Evolutionary conservation across 2,113 vertebrate genomes (phyloP).

Genomic region (Shinisaurus crocodilurus): DNA sequence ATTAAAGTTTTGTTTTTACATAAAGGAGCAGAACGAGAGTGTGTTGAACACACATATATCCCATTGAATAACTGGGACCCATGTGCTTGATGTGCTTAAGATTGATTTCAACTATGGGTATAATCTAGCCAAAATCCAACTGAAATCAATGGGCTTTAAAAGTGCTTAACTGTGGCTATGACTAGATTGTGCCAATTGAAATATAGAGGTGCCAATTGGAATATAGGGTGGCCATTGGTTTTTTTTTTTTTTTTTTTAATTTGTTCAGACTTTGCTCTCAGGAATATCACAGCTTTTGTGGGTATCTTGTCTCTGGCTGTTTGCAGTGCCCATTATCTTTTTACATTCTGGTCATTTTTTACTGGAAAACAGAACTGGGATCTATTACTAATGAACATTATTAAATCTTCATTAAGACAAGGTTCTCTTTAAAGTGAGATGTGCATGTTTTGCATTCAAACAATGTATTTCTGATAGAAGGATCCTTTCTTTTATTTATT

Average conservation of each 20-base stretch:
- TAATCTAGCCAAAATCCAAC: neutral
- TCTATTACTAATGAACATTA: neutral
- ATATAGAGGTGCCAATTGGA: neutral
- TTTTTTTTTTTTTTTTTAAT: neutral
- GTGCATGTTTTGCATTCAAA: neutral
- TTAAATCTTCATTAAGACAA: neutral
- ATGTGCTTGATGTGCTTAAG: neutral
- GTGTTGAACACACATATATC: neutral
- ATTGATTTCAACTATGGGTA: neutral
- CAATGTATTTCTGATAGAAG: neutral
- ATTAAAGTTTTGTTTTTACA: neutral
- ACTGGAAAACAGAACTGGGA: neutral
- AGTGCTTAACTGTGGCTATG: neutral
- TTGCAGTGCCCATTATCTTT: neutral
- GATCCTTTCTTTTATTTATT: neutral
- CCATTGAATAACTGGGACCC: neutral
- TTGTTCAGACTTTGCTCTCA: neutral
- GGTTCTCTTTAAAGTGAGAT: neutral
- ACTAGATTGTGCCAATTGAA: neutral
- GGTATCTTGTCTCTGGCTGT: neutral
- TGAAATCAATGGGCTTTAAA: neutral
- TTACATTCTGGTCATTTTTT: neutral
- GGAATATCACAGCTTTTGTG: neutral
- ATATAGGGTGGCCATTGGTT: too few relatives aligned
- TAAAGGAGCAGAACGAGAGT: neutral